A percentile compares a stretch with the other conserved stretches of the same genome.
Conservation (phyloP, 2,888 invertebrate genomes). For the Hecatera dysodea region DNA sequence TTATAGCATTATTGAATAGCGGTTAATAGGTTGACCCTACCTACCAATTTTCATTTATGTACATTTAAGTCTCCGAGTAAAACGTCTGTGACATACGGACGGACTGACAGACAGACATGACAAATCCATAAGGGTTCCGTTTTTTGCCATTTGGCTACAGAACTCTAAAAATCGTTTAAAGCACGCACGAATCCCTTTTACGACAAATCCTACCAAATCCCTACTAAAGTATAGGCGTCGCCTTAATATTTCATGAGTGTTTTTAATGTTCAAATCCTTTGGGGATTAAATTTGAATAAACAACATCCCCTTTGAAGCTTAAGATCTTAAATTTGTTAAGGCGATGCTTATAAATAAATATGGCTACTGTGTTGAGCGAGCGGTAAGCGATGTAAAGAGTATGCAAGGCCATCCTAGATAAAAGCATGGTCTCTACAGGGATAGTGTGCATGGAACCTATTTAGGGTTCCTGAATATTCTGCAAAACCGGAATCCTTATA, state of each 20-base stretch:
- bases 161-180: conserved; percentile 62
- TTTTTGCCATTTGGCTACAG: too few relatives aligned
- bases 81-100: too few relatives aligned
- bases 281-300: conserved; percentile 61
- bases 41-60: too few relatives aligned
- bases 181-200: conserved; percentile 47
- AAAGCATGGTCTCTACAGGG: too few relatives aligned
- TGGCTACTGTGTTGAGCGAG: neutral
- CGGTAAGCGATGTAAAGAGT: neutral
- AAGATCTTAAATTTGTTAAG: conserved; percentile 51
- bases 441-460: neutral
- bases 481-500: too few relatives aligned
- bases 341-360: conserved; percentile 48
- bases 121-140: too few relatives aligned
- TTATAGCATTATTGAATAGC: too few relatives aligned
- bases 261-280: conserved; percentile 65
- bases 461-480: too few relatives aligned
- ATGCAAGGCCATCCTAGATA: neutral
- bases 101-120: too few relatives aligned
- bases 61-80: too few relatives aligned
- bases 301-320: conserved; percentile 60
- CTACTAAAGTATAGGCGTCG: conserved; percentile 49
- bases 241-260: conserved; percentile 65
- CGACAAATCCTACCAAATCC: conserved; percentile 60
- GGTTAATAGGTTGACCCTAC: too few relatives aligned